A percentile compares a stretch with the other conserved stretches of the same genome.
Evolutionary conservation across 2,113 vertebrate genomes (phyloP).

Genomic region (Thermophis baileyi): DNA sequence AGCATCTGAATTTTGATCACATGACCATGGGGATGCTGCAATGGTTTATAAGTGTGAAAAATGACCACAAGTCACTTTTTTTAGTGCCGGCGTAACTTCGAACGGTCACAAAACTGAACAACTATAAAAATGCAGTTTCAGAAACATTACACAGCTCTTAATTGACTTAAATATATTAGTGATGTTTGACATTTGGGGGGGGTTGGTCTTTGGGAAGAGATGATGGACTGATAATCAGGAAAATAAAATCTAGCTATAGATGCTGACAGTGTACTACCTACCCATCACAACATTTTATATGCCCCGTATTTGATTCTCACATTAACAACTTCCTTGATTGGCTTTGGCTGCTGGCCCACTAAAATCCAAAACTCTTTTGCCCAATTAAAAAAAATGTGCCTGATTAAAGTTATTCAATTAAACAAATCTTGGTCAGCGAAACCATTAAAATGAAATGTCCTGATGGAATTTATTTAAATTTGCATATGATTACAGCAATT

Average conservation of each 20-base stretch:
- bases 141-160: neutral
- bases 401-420: neutral
- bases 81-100: no score
- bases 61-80: no score
- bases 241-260: neutral
- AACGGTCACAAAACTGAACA: neutral
- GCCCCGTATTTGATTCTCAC: neutral
- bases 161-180: neutral
- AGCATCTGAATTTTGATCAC: no score
- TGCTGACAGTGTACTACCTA: neutral
- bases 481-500: neutral
- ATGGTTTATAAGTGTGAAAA: no score
- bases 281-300: neutral
- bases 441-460: neutral
- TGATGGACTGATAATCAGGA: neutral
- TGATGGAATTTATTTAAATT: neutral
- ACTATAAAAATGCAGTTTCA: neutral
- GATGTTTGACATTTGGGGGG: neutral
- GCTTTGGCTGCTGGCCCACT: neutral
- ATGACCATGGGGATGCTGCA: no score
- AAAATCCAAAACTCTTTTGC: neutral
- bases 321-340: neutral
- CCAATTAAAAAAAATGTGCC: neutral
- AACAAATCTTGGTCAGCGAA: neutral
- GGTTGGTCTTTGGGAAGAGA: neutral